phyloP scores from a whole-genome alignment of 2,888 invertebrate genomes.

The Machimus atricapillus region DNA sequence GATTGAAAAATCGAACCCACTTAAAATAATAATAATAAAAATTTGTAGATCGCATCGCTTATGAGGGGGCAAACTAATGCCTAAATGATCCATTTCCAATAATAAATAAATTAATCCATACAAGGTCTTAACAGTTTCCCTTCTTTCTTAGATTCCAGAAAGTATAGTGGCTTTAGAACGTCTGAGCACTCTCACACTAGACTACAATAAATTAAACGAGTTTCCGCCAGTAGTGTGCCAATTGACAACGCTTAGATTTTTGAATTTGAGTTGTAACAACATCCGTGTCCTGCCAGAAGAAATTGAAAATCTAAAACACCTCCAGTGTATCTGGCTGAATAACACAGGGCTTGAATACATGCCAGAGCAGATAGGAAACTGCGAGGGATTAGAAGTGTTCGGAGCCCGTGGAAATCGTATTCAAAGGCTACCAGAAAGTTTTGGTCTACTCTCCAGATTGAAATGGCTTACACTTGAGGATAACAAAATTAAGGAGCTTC shows the following conservation, averaged over 20 bases:
- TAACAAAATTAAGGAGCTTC: slow-evolving; percentile 67
- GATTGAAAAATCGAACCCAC: too few relatives aligned
- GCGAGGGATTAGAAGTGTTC: slow-evolving; percentile 69
- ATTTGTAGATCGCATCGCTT: too few relatives aligned
- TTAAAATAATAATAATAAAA: too few relatives aligned
- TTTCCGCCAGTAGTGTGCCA: slow-evolving; percentile 69
- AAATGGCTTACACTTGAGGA: slow-evolving; percentile 74
- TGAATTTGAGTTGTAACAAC: slow-evolving; percentile 74
- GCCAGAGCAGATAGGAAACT: slow-evolving; percentile 69
- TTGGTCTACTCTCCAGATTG: slow-evolving; percentile 67
- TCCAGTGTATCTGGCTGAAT: slow-evolving; percentile 75
- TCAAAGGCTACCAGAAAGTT: slow-evolving; percentile 65
- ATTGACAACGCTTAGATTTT: slow-evolving; percentile 67
- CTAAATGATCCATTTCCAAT: too few relatives aligned
- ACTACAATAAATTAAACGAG: slow-evolving; percentile 69
- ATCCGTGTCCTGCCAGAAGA: slow-evolving; percentile 67
- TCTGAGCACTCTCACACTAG: slow-evolving; percentile 69
- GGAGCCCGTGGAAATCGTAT: slow-evolving; percentile 72
- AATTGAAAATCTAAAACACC: slow-evolving; percentile 67
- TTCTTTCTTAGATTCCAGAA: slow-evolving; percentile 58
- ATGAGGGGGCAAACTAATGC: too few relatives aligned
- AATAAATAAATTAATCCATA: background rate
- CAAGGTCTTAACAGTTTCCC: background rate
- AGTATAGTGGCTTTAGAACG: slow-evolving; percentile 66
- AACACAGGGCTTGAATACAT: slow-evolving; percentile 66